phyloP scores from a whole-genome alignment of 2,888 invertebrate species.

The Stegophylla sp. region DNA sequence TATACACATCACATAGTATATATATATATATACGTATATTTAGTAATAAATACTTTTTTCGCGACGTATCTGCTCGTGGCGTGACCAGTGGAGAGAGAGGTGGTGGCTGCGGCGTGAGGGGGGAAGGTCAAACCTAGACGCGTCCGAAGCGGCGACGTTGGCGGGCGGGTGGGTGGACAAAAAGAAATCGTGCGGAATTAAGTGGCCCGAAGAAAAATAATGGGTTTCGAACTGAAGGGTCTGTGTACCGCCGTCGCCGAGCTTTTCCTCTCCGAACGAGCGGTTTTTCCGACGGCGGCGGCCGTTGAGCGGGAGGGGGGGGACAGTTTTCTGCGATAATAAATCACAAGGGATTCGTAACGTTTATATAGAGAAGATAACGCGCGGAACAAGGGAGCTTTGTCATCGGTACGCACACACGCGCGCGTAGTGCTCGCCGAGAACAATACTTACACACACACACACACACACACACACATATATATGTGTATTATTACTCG shows the following conservation, averaged over 20 bases:
- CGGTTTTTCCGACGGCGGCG: conserved; percentile 39
- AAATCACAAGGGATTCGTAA: conserved; percentile 57
- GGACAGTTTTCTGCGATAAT: conserved; percentile 49
- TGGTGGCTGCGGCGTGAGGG: neutral
- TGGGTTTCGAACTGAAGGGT: conserved; percentile 46
- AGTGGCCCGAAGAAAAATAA: conserved; percentile 51
- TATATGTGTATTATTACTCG: neutral
- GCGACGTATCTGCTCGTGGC: neutral
- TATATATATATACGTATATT: too few species aligned
- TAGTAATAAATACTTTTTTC: neutral
- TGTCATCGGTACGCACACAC: conserved; percentile 43
- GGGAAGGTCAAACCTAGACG: neutral
- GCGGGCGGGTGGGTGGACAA: neutral
- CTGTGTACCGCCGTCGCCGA: neutral
- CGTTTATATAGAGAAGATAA: conserved; percentile 46
- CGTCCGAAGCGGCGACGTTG: neutral
- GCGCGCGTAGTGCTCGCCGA: neutral
- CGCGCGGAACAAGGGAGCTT: conserved; percentile 58
- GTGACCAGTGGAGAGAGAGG: neutral
- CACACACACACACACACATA: neutral
- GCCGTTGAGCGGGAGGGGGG: neutral
- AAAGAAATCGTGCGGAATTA: conserved; percentile 37
- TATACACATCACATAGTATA: neutral
- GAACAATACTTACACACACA: neutral
- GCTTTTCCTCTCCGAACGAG: conserved; percentile 16